Base-by-base conservation (phyloP, 2,888 invertebrate species). In the Nipponacmea schrenckii region DNA sequence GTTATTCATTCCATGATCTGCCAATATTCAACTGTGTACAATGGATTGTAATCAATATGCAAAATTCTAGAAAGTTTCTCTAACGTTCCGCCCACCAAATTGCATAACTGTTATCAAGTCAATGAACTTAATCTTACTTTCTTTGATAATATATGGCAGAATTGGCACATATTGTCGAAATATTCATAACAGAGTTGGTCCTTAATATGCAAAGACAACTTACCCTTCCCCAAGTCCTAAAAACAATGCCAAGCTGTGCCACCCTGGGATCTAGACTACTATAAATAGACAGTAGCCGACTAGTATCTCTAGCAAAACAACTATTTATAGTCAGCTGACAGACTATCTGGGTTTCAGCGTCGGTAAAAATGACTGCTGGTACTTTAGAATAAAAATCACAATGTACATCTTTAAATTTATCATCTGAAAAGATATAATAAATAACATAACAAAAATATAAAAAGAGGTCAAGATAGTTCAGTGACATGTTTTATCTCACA, bases 241-340 rank as follows among this genome's bases (percentile, higher is more conserved):
- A 84, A 12, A 77, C 77, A 2, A 90, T 85, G 31, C 90, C 91
- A 24, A 92, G 86, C 64, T 84, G 78, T 7, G 77, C 75, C 5
- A 91, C 91, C 66, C 91, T 81, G 1, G 81, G 74, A 84, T 92
- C 92, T 69, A 92, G 88, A 46, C 84, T 78, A 24, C 89, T 83
- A 79, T 92, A 92, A 7, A 89, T 80, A 8, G 84, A 77, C 26
- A 92, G 86, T 72, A 92, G 85, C 64, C 85, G 79, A 1, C 91
- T 91, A 77, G 92, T 92, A 74, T 90, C 87, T 68, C 89, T 84
- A 5, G 91, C 91, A 3, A 79, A 73, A 7, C 80, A 80, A 75
- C 86, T 88, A 72, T 88, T 88, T 44, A 89, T 84, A 50, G 86
- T 85, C 1, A 90, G 75, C 70, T 84, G 81, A 77, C 88, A 87